Evolutionary conservation across 1,140 invertebrate genomes (phyloP).

Genomic region (Tetramorium simillimum): DNA sequence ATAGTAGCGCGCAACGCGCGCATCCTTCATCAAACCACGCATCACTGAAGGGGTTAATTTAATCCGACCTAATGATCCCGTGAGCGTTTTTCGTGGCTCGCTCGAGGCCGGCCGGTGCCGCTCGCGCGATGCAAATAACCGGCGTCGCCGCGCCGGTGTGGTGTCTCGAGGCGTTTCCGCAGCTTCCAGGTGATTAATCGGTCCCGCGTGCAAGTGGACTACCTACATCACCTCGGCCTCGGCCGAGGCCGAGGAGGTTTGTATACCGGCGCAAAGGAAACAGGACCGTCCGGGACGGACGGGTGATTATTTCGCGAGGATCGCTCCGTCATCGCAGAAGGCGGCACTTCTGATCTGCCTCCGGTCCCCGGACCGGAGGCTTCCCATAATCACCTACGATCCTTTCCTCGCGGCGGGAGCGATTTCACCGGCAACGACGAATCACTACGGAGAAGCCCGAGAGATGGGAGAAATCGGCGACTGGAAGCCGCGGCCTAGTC

Average conservation of each 20-base stretch:
- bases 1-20: conserved; percentile 1
- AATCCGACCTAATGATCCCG: conserved; percentile 61
- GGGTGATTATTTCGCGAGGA: conserved; percentile 75
- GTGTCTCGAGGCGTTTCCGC: conserved; percentile 66
- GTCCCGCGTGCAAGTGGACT: conserved; percentile 64
- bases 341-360: conserved; percentile 75
- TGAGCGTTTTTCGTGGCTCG: conserved; percentile 54
- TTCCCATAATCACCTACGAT: conserved; percentile 74
- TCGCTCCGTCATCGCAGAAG: conserved; percentile 76
- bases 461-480: conserved; percentile 33
- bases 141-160: conserved; percentile 52
- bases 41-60: conserved; percentile 57
- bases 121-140: conserved; percentile 69
- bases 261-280: conserved; percentile 67
- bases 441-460: conserved; percentile 15
- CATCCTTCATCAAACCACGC: conserved; percentile 45
- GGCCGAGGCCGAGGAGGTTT: conserved; percentile 38
- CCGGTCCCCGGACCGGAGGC: conserved; percentile 62
- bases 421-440: conserved; percentile 65
- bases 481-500: conserved; percentile 69
- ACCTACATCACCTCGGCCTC: conserved; percentile 47
- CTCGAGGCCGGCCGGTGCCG: conserved; percentile 35
- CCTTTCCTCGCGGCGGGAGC: conserved; percentile 63
- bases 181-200: conserved; percentile 74
- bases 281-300: conserved; percentile 65